Evolutionary conservation across 2,888 invertebrate genomes (phyloP).

Genomic region (Pelosia muscerda): DNA sequence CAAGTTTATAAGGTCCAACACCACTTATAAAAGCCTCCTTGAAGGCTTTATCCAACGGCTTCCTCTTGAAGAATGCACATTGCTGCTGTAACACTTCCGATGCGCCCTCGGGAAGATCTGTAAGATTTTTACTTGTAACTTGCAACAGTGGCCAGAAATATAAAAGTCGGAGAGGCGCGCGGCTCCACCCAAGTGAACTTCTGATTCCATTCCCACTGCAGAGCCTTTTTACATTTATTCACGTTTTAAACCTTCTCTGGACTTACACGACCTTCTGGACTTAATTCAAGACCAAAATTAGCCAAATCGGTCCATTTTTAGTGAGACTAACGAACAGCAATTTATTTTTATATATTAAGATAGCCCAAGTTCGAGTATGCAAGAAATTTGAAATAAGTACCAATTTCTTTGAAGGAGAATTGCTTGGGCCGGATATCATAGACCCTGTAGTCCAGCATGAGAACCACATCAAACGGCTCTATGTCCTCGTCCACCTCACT

Average conservation of each 20-base stretch:
- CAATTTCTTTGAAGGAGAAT: constrained; percentile 63
- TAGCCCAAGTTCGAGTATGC: too few relatives aligned
- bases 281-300: too few relatives aligned
- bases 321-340: too few relatives aligned
- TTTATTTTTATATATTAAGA: too few relatives aligned
- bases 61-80: constrained; percentile 69
- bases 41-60: constrained; percentile 71
- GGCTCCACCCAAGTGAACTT: too few relatives aligned
- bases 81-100: constrained; percentile 63
- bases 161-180: too few relatives aligned
- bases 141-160: background rate
- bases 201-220: too few relatives aligned
- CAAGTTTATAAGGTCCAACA: constrained; percentile 66
- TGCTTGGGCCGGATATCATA: constrained; percentile 75
- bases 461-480: constrained; percentile 58
- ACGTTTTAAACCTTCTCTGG: too few relatives aligned
- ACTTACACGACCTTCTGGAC: too few relatives aligned
- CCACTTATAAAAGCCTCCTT: constrained; percentile 71
- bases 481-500: constrained; percentile 60
- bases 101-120: constrained; percentile 69
- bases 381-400: constrained; percentile 46
- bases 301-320: too few relatives aligned
- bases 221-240: too few relatives aligned
- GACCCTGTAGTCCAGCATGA: constrained; percentile 72
- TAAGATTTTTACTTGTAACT: too few relatives aligned